Conservation (phyloP, 2,113 vertebrate genomes). For the Myotis brandtii region DNA sequence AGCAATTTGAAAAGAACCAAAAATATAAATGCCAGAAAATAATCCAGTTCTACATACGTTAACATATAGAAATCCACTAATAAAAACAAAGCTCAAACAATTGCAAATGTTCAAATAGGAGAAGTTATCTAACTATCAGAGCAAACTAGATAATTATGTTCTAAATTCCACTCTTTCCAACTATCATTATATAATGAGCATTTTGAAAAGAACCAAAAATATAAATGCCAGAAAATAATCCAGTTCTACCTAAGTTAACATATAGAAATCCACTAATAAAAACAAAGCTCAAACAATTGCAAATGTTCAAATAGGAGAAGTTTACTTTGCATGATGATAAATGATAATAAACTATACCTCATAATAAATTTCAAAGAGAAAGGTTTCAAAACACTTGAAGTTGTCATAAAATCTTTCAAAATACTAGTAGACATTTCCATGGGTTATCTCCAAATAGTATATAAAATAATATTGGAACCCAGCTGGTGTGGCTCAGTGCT, state of each 20-base stretch:
- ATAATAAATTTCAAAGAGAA: conserved; percentile 15
- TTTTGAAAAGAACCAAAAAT: background rate
- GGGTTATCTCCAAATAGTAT: background rate
- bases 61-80: background rate
- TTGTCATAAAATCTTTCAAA: background rate
- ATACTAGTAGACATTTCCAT: background rate
- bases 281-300: background rate
- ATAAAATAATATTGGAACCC: background rate
- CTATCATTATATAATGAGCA: background rate
- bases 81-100: background rate
- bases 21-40: conserved; percentile 1
- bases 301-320: background rate
- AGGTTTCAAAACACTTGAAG: background rate
- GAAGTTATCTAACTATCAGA: background rate
- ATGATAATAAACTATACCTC: background rate
- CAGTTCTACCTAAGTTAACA: background rate
- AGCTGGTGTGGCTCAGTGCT: too few relatives aligned
- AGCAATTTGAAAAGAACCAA: background rate
- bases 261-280: background rate
- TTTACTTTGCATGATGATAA: background rate
- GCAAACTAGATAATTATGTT: background rate
- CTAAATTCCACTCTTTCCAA: background rate
- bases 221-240: background rate
- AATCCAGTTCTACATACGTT: background rate
- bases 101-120: background rate